Evolutionary conservation across 35 echinoderm and acorn worm genomes (phyloP).

Genomic region (Holothuria glaberrima): DNA sequence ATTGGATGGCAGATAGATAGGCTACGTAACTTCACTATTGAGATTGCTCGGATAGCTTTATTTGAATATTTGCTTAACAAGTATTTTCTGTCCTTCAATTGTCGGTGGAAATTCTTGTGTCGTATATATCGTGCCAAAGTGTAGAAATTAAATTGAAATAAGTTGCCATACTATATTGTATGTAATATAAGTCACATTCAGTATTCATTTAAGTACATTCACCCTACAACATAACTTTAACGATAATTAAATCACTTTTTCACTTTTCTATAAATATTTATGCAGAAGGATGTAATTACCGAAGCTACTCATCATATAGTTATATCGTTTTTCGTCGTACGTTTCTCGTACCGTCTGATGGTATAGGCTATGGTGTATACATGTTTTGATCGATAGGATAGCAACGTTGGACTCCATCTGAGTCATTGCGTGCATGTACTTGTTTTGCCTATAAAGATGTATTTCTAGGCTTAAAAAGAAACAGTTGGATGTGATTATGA

Average conservation of each 20-base stretch:
- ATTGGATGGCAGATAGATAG: not conserved
- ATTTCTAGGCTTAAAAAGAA: too few relatives aligned
- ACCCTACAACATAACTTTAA: not conserved
- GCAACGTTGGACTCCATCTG: too few relatives aligned
- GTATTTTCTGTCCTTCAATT: not conserved
- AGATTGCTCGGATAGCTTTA: not conserved
- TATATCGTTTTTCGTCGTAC: too few relatives aligned
- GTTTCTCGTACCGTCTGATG: too few relatives aligned
- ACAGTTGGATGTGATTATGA: too few relatives aligned
- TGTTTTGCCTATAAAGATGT: too few relatives aligned
- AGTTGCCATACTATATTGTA: not conserved
- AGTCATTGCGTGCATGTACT: too few relatives aligned
- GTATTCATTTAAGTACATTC: not conserved
- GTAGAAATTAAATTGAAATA: slow-evolving; percentile 19
- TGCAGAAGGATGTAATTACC: not conserved
- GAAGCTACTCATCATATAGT: not conserved
- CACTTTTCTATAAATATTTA: not conserved
- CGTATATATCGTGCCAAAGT: slow-evolving; percentile 35
- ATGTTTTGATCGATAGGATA: too few relatives aligned
- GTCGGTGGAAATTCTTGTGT: slow-evolving; percentile 14
- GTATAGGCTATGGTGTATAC: too few relatives aligned
- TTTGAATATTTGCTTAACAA: not conserved
- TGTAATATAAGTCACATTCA: not conserved
- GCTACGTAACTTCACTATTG: not conserved
- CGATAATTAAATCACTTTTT: not conserved